A percentile compares a stretch with the other conserved stretches of the same genome.
phyloP scores from a whole-genome alignment of 2,797 vertebrate genomes.

The Eleutherodactylus coqui region DNA sequence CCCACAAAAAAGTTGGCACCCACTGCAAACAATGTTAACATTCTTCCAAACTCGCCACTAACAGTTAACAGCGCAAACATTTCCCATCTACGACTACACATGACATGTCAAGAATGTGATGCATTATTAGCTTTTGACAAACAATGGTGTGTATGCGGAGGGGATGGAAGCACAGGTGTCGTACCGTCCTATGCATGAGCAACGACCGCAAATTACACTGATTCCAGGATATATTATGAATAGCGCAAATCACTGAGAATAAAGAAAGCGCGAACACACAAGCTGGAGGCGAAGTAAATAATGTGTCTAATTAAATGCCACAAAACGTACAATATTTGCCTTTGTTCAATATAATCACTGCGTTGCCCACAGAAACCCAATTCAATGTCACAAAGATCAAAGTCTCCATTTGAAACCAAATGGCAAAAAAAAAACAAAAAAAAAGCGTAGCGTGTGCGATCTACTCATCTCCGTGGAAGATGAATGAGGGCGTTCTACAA shows the following conservation, averaged over 20 bases:
- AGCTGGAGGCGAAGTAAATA: conserved; percentile 6
- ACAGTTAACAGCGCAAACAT: background rate
- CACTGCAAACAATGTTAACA: background rate
- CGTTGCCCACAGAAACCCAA: background rate
- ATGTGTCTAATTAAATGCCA: conserved; percentile 8
- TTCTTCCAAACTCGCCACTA: background rate
- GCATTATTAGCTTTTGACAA: background rate
- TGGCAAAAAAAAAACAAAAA: too few relatives aligned
- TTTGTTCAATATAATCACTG: background rate
- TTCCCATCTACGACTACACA: background rate
- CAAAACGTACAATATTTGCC: background rate
- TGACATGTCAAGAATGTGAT: background rate
- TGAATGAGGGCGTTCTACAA: conserved; percentile 7
- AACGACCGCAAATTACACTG: background rate
- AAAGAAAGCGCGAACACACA: background rate
- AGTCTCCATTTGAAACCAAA: conserved; percentile 27
- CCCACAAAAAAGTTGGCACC: too few relatives aligned
- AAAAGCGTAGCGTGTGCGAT: conserved; percentile 4
- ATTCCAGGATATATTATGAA: background rate
- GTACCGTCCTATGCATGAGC: background rate
- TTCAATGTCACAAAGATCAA: conserved; percentile 32
- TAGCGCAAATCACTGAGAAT: background rate
- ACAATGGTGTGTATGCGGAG: background rate
- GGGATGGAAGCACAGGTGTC: background rate
- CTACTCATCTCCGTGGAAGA: background rate